These are phyloP conservation scores for Pachyramphus minor DNA, from an alignment of 2,113 vertebrate species.

Conservation along the genomic window DNA sequence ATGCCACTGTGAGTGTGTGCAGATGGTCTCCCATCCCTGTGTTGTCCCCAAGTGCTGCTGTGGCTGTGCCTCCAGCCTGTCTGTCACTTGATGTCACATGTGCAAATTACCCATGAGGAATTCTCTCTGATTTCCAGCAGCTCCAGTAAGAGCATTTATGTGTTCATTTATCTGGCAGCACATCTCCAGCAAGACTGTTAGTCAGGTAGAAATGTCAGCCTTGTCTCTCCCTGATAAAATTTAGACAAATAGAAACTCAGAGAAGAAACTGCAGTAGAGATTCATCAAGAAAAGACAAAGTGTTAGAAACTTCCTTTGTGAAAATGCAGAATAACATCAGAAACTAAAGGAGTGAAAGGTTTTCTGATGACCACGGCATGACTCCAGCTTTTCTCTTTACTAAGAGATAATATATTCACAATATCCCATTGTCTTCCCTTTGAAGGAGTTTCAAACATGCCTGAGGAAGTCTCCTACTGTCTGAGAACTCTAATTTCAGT, in stretches of 20 bases:
- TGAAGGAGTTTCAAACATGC: neutral
- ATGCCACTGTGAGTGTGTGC: neutral
- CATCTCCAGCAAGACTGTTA: neutral
- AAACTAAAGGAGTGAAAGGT: neutral
- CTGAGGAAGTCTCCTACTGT: neutral
- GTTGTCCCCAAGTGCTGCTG: neutral
- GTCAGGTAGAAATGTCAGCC: conserved; percentile 12
- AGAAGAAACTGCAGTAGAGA: neutral
- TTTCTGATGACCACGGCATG: neutral
- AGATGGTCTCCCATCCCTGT: neutral
- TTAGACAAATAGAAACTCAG: conserved; percentile 31
- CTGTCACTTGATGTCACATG: neutral
- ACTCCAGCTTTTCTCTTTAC: neutral
- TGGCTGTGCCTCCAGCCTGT: neutral
- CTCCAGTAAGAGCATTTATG: neutral
- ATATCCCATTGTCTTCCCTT: neutral
- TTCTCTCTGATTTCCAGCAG: neutral
- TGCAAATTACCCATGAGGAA: neutral
- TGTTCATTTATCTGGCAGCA: neutral
- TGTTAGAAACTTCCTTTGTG: neutral
- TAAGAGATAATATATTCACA: neutral
- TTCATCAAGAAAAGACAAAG: neutral
- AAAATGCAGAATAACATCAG: neutral
- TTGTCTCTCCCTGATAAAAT: neutral
- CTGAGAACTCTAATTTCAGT: neutral